These are phyloP conservation scores for Lindbergichthys nudifrons DNA, from an alignment of 2,797 vertebrate genomes.

Conservation along the genomic window DNA sequence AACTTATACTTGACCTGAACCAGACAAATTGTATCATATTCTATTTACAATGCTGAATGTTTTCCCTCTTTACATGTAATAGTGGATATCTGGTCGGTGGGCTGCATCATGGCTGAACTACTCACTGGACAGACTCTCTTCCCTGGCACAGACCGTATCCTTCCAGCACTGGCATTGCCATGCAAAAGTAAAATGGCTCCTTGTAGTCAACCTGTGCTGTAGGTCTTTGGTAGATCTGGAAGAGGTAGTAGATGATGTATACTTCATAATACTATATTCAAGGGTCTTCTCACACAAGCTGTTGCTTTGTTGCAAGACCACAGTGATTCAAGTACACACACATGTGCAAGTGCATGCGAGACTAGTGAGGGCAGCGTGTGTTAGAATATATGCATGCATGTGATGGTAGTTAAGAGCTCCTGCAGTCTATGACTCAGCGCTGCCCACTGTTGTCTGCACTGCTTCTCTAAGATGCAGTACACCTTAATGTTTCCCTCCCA, in stretches of 20 bases:
- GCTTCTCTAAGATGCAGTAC: conserved; percentile 45
- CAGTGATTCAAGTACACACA: not conserved
- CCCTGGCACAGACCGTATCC: conserved; percentile 99
- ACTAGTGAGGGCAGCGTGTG: conserved; percentile 11
- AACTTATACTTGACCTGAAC: not conserved
- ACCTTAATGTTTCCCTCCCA: conserved; percentile 63
- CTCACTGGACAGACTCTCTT: conserved; percentile 97
- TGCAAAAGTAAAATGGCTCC: conserved; percentile 2
- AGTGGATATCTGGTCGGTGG: conserved; percentile 99
- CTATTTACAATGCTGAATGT: conserved; percentile 21
- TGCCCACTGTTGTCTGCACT: conserved; percentile 60
- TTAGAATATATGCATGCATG: conserved; percentile 4
- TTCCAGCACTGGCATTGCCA: conserved; percentile 74
- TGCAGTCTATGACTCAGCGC: conserved; percentile 66
- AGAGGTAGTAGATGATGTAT: conserved; percentile 1
- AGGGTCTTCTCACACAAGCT: not conserved
- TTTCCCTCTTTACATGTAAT: conserved; percentile 43
- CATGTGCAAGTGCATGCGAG: conserved; percentile 11
- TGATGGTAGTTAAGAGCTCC: conserved; percentile 29
- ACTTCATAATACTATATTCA: not conserved
- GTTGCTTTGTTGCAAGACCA: conserved; percentile 5
- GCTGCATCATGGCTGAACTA: conserved; percentile 99
- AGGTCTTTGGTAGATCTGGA: conserved; percentile 26
- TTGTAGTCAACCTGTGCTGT: conserved; percentile 9
- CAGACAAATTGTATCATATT: not conserved